These are phyloP conservation scores for Zapus hudsonius DNA, from an alignment of 2,113 vertebrate species.

Conservation along the genomic window DNA sequence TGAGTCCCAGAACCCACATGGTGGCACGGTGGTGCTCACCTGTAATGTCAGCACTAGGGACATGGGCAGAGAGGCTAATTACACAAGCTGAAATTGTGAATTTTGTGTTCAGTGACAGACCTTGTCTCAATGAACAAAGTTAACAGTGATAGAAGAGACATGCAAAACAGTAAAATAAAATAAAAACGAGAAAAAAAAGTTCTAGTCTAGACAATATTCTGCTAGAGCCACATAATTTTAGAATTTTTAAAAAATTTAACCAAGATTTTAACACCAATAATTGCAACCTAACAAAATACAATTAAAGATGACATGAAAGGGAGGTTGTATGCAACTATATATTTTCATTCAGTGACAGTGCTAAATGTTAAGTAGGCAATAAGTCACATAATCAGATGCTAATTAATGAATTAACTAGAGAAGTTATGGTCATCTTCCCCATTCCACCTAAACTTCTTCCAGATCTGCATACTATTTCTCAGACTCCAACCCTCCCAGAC, in stretches of 20 bases:
- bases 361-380: neutral
- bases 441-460: neutral
- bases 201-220: neutral
- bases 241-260: neutral
- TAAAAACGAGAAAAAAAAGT: neutral
- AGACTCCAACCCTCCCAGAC: neutral
- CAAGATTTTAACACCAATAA: neutral
- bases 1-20: too few relatives aligned
- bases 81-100: too few relatives aligned
- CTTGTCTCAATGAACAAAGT: too few relatives aligned
- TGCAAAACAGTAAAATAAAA: too few relatives aligned
- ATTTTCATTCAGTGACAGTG: neutral
- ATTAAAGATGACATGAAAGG: neutral
- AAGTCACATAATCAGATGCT: neutral
- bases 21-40: too few relatives aligned
- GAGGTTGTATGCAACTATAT: neutral
- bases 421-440: neutral
- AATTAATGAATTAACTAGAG: neutral
- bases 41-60: too few relatives aligned
- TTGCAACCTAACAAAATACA: slow-evolving; percentile 18
- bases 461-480: neutral
- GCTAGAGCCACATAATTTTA: neutral
- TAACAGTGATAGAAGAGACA: too few relatives aligned
- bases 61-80: too few relatives aligned
- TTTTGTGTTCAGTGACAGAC: too few relatives aligned